Evolutionary conservation across 2,797 vertebrate species (phyloP), one percentile per base, ranked within the genome.

Genomic region (Crenichthys baileyi): DNA sequence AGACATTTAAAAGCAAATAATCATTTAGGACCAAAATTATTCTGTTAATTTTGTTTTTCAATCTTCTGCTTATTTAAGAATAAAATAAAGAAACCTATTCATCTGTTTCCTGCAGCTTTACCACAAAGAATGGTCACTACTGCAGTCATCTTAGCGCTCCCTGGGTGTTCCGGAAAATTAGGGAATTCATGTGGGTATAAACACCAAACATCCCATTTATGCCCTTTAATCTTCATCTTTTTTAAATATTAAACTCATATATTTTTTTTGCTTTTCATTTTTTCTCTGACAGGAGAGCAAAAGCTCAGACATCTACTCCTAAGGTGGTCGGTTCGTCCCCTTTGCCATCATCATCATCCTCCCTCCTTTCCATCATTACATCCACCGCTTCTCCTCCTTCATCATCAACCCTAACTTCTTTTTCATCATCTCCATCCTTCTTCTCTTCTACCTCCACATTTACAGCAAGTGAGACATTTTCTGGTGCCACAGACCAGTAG

Each of bases 291-390:
- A 91, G 88, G 48, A 1, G 41, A 18, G 56, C 51, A n/a, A 81
- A 70, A 29, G 7, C 36, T 36, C 8, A 1, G 44, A 0, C 73
- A 2, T 12, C 11, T 0, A 0, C 8, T 24, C 12, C 39, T n/a
- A 20, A 44, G 22, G 39, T n/a, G 41, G 39, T 44, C 22, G 2
- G 9, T 6, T 44, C 65, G 1, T 13, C 65, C 1, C 36, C 63
- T 24, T 22, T 36, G 0, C 24, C 36, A 22, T 22, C 8, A 0
- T 29, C 85, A 13, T 11, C 76, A 0, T 50, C 41, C 70, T 83
- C 83, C 56, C 90, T 88, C 61, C 85, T 88, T 72, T 87, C 86
- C 85, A 67, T 87, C 79, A 79, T 90, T 51, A 85, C 83, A 8
- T 84, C 88, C 60, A 72, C 80, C 0, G 24, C 77, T 79, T 84